Evolutionary conservation across 2,113 vertebrate genomes (phyloP), one percentile per base, ranked within the genome.

Genomic region (Megalops atlanticus): DNA sequence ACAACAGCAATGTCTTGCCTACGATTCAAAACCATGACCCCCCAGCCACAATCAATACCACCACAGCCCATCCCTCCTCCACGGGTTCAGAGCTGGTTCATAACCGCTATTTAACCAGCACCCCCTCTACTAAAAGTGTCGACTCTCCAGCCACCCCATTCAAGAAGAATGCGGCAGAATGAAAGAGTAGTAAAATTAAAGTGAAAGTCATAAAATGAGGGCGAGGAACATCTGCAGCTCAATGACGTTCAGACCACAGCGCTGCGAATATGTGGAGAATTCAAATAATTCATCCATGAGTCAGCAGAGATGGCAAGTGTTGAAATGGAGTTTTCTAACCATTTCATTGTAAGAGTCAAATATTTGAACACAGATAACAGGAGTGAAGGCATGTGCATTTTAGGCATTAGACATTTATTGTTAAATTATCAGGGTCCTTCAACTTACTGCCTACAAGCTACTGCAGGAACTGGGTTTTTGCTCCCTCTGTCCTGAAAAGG

Each of bases 401-500:
- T 72, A 14, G 27, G 27, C n/a, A 5, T 21, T 31, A 12, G 68
- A 1, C 68, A 27, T 36, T 1, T 73, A 21, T 73, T 38, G 33
- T 40, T 21, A 18, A 7, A 7, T 18, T 38, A 18, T n/a, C n/a
- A n/a, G n/a, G n/a, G n/a, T n/a, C n/a, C n/a, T n/a, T n/a, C n/a
- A n/a, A n/a, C n/a, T n/a, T n/a, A n/a, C n/a, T n/a, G n/a, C n/a
- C n/a, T n/a, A n/a, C n/a, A 24, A 2, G 18, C 12, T 24, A 16
- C 18, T n/a, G 72, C n/a, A 27, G 24, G 58, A 64, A 39, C 35
- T 0, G 24, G 38, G 72, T 36, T 41, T 70, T 58, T 40, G 31
- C 15, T 64, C 33, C 8, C n/a, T 35, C 27, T 84, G 80, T 81
- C 84, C 85, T 85, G 31, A 35, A 21, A 18, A 0, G 73, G 77